phyloP scores from a whole-genome alignment of 1,140 invertebrate species.

The Nephila pilipes region DNA sequence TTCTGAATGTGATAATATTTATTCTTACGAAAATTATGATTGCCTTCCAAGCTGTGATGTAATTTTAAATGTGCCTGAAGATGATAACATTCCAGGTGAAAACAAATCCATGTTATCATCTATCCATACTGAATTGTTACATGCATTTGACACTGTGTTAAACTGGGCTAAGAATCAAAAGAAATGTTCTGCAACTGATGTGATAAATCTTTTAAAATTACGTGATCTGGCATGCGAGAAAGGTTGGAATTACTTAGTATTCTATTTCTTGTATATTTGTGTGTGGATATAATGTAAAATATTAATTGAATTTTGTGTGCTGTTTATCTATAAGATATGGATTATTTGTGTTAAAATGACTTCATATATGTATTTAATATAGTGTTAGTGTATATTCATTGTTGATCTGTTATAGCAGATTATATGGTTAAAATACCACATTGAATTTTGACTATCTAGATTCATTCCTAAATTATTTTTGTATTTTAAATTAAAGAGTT shows the following conservation, averaged over 20 bases:
- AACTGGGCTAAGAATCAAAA: conserved; percentile 28
- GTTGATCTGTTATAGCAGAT: no score
- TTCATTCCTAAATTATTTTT: no score
- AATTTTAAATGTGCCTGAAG: conserved; percentile 1
- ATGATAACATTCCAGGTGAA: background rate
- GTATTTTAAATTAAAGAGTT: no score
- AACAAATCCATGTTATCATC: background rate
- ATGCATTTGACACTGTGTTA: conserved; percentile 36
- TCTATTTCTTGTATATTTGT: background rate
- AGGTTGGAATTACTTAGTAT: conserved; percentile 12
- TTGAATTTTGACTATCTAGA: no score
- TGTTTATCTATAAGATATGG: background rate
- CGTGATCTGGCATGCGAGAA: conserved; percentile 11
- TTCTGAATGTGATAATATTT: conserved; percentile 14
- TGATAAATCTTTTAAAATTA: conserved; percentile 38
- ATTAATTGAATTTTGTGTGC: conserved; percentile 52
- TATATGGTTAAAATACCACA: no score
- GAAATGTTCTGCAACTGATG: conserved; percentile 7
- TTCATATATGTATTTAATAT: no score
- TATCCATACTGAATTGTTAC: conserved; percentile 2
- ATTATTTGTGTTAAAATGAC: no score
- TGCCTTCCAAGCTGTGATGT: conserved; percentile 9
- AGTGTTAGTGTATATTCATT: no score
- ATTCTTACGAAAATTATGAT: conserved; percentile 20
- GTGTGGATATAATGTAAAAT: background rate